Percentiles rank a stretch among this genome's conserved stretches.
Conservation (phyloP, 2,797 vertebrate genomes). For the Eulemur albifrons region DNA sequence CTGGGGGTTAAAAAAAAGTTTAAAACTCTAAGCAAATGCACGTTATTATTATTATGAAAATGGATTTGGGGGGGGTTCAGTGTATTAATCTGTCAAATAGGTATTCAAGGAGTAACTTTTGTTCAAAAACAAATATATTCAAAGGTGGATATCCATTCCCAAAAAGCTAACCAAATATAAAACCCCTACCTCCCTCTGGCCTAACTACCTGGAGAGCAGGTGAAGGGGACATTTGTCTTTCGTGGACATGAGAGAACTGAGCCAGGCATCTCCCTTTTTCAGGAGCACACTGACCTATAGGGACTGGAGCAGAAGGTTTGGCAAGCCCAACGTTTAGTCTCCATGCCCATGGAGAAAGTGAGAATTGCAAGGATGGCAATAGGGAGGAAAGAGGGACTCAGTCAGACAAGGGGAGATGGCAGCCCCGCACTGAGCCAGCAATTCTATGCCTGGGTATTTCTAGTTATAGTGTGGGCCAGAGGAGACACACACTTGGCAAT, state of each 20-base stretch:
- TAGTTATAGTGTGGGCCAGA: no score
- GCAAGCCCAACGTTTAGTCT: background rate
- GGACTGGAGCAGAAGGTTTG: background rate
- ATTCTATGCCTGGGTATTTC: background rate
- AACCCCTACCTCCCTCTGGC: background rate
- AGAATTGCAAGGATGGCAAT: background rate
- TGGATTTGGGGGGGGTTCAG: background rate
- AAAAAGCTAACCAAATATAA: background rate
- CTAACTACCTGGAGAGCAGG: background rate
- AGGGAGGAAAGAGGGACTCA: background rate
- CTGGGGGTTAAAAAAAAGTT: background rate
- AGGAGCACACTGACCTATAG: background rate
- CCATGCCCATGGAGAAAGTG: background rate
- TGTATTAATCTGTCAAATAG: background rate
- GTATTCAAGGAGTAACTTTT: background rate
- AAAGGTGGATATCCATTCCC: background rate
- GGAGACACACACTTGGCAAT: background rate
- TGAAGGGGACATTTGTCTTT: background rate
- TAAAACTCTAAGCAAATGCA: slow-evolving; percentile 24
- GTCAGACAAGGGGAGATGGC: background rate
- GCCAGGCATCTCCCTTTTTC: background rate
- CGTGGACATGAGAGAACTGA: background rate
- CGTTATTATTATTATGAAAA: slow-evolving; percentile 7
- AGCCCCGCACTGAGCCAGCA: background rate
- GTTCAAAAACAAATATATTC: background rate